A percentile compares a stretch with the other conserved stretches of the same genome.
Conservation (phyloP, 2,888 invertebrate genomes). For the Synanthedon vespiformis region DNA sequence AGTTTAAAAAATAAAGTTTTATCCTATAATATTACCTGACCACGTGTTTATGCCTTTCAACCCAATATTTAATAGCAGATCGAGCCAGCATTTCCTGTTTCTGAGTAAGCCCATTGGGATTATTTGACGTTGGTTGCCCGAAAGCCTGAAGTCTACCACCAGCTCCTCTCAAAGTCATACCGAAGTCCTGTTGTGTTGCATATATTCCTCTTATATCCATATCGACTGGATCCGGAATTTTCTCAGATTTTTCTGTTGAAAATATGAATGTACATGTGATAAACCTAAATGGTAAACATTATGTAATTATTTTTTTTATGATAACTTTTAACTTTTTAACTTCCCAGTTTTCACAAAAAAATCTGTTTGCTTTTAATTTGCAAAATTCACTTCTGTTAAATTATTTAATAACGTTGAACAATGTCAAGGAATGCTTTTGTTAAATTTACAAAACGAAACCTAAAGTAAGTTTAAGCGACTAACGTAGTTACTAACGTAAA, state of each 20-base stretch:
- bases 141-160: constrained; percentile 77
- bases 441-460: too few species aligned
- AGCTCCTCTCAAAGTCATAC: constrained; percentile 77
- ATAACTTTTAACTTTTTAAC: too few species aligned
- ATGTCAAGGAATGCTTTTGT: too few species aligned
- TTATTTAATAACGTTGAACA: too few species aligned
- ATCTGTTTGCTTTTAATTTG: too few species aligned
- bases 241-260: constrained; percentile 48
- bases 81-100: constrained; percentile 88
- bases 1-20: too few species aligned
- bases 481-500: too few species aligned
- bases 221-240: constrained; percentile 66
- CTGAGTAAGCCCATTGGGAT: constrained; percentile 84
- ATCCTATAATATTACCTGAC: constrained; percentile 77
- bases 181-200: constrained; percentile 82
- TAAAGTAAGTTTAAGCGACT: too few species aligned
- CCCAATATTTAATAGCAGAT: constrained; percentile 91
- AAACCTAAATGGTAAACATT: too few species aligned
- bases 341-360: too few species aligned
- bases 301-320: too few species aligned
- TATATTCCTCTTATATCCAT: constrained; percentile 81
- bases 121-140: constrained; percentile 53
- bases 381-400: too few species aligned
- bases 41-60: constrained; percentile 88
- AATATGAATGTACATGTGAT: background rate